phyloP scores from a whole-genome alignment of 1,140 invertebrate species.

The Micrasema minimum region DNA sequence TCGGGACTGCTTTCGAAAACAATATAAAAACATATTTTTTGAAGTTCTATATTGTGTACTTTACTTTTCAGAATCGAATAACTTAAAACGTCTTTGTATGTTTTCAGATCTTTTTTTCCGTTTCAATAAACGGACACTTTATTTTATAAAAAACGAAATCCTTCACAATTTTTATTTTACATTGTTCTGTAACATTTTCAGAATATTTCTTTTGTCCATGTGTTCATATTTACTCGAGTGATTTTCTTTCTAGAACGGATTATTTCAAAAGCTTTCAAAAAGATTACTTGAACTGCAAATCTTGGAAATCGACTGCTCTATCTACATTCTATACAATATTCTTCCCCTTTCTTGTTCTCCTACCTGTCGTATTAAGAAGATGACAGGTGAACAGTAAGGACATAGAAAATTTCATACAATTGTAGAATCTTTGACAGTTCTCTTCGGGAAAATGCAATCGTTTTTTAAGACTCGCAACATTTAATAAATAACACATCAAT shows the following conservation, averaged over 20 bases:
- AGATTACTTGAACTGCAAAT: slow-evolving; percentile 26
- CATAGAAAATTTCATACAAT: neutral
- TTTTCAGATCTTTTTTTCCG: too few species aligned
- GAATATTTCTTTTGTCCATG: neutral
- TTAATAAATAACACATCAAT: too few species aligned
- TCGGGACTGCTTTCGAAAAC: too few species aligned
- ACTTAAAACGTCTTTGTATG: too few species aligned
- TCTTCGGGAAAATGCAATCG: slow-evolving; percentile 13
- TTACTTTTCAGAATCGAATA: too few species aligned
- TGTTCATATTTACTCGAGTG: slow-evolving; percentile 22
- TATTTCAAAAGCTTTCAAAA: slow-evolving; percentile 28
- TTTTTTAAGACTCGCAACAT: too few species aligned
- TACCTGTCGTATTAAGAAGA: slow-evolving; percentile 19
- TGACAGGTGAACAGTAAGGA: slow-evolving; percentile 21
- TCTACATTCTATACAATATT: neutral
- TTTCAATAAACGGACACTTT: too few species aligned
- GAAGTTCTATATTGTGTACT: too few species aligned
- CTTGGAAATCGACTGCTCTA: neutral
- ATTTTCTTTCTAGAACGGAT: slow-evolving; percentile 20
- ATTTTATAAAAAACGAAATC: too few species aligned
- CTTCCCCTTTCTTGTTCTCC: slow-evolving; percentile 3
- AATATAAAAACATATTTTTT: too few species aligned
- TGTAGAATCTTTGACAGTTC: slow-evolving; percentile 19
- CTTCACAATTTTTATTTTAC: too few species aligned
- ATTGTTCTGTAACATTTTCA: neutral